Conservation (phyloP, 64 coral and sea anemone species). For the Pocillopora damicornis region DNA sequence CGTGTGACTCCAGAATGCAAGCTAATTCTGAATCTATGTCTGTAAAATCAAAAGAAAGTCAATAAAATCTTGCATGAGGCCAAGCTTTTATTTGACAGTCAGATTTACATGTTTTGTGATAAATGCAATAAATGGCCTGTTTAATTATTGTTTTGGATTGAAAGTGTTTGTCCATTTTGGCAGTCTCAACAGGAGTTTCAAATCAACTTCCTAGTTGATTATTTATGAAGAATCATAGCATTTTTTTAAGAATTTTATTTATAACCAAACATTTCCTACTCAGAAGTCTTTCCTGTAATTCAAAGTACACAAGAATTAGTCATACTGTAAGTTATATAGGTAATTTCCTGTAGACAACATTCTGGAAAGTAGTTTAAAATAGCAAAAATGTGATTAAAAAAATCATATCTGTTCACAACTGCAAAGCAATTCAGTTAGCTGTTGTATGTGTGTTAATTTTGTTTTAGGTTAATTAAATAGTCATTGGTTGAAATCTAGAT, state of each 20-base stretch:
- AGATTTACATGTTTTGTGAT: not conserved
- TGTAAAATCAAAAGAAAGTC: too few species aligned
- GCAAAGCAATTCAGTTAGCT: constrained; percentile 4
- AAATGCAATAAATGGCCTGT: not conserved
- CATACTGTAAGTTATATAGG: too few species aligned
- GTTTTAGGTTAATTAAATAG: constrained; percentile 14
- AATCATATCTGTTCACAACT: not conserved
- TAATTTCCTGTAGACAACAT: too few species aligned
- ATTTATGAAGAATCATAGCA: constrained; percentile 22
- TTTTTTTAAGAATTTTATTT: not conserved
- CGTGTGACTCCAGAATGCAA: too few species aligned
- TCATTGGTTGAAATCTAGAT: constrained; percentile 29
- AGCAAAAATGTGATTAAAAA: not conserved
- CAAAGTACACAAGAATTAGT: not conserved
- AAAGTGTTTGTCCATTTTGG: not conserved
- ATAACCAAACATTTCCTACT: not conserved
- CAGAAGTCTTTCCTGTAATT: not conserved
- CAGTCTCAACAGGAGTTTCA: not conserved
- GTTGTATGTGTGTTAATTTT: constrained; percentile 24
- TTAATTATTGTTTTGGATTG: not conserved
- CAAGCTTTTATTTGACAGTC: too few species aligned
- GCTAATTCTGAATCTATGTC: too few species aligned
- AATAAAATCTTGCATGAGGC: too few species aligned
- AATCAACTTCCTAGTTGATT: constrained; percentile 2
- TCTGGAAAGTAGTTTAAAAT: too few species aligned